Percentiles rank a stretch among this genome's conserved stretches.
phyloP scores from a whole-genome alignment of 2,797 vertebrate genomes.

The Sciurus vulgaris region DNA sequence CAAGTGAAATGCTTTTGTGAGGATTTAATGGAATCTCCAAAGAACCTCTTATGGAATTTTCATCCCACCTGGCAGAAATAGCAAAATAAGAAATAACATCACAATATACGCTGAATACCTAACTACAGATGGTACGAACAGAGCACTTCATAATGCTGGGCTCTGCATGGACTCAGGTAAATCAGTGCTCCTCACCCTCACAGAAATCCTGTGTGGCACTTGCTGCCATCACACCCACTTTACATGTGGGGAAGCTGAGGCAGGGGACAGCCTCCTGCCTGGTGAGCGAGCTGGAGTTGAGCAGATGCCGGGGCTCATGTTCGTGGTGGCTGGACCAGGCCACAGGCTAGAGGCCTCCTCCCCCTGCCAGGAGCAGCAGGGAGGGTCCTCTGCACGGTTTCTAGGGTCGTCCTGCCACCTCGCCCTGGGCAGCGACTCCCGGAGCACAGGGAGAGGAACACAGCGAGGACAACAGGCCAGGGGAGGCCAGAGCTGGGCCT shows the following conservation, averaged over 20 bases:
- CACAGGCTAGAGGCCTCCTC: not conserved
- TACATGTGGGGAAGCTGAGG: not conserved
- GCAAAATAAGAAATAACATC: not conserved
- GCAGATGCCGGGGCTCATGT: not conserved
- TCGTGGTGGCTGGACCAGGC: too few relatives aligned
- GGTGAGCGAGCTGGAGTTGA: not conserved
- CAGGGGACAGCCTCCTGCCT: not conserved
- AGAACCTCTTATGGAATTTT: not conserved
- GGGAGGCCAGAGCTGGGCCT: not conserved
- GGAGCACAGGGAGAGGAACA: not conserved
- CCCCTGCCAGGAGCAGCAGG: not conserved
- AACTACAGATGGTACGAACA: fast-evolving
- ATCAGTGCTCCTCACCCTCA: not conserved
- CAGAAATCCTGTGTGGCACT: not conserved
- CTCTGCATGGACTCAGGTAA: not conserved
- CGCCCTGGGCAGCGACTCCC: not conserved
- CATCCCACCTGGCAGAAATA: not conserved
- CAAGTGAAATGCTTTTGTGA: not conserved
- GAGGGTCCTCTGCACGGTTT: not conserved
- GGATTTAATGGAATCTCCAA: not conserved
- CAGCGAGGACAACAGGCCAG: not conserved
- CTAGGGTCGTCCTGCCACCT: not conserved
- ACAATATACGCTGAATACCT: not conserved
- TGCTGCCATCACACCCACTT: not conserved
- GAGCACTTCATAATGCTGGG: not conserved